Evolutionary conservation across 2,797 vertebrate species (phyloP).

Genomic region (Oreonectes daqikongensis): DNA sequence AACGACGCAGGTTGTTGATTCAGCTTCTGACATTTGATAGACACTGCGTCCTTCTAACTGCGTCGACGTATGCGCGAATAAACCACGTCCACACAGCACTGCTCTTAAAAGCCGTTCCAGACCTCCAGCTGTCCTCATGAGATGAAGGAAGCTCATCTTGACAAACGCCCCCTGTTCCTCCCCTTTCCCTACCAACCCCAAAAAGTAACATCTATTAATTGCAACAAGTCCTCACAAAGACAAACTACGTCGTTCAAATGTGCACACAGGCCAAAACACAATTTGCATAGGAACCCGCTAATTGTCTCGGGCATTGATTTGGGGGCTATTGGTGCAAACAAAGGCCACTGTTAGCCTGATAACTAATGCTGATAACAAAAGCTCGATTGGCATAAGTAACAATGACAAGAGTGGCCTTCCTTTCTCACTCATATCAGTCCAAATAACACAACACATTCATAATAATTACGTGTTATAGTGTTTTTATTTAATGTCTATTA

Average conservation of each 20-base stretch:
- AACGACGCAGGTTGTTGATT: conserved; percentile 52
- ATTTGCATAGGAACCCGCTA: conserved; percentile 78
- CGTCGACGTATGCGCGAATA: conserved; percentile 63
- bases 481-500: conserved; percentile 54
- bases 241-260: conserved; percentile 79
- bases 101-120: conserved; percentile 73
- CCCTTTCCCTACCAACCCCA: conserved; percentile 56
- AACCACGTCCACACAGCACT: conserved; percentile 61
- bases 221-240: conserved; percentile 76
- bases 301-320: conserved; percentile 87
- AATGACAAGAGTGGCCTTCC: conserved; percentile 78
- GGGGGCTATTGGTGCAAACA: conserved; percentile 86
- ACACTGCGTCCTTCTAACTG: conserved; percentile 57
- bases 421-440: conserved; percentile 66
- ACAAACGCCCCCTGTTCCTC: conserved; percentile 68
- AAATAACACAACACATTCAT: conserved; percentile 71
- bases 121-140: conserved; percentile 76
- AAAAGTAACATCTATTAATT: conserved; percentile 73
- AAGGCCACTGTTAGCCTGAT: conserved; percentile 82
- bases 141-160: conserved; percentile 68
- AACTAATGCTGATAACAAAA: conserved; percentile 87
- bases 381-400: conserved; percentile 79
- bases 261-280: conserved; percentile 65
- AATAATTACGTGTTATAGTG: conserved; percentile 78
- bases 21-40: conserved; percentile 24